These are phyloP conservation scores for Saturnia japonica DNA, from an alignment of 2,888 invertebrate genomes.

Conservation along the genomic window DNA sequence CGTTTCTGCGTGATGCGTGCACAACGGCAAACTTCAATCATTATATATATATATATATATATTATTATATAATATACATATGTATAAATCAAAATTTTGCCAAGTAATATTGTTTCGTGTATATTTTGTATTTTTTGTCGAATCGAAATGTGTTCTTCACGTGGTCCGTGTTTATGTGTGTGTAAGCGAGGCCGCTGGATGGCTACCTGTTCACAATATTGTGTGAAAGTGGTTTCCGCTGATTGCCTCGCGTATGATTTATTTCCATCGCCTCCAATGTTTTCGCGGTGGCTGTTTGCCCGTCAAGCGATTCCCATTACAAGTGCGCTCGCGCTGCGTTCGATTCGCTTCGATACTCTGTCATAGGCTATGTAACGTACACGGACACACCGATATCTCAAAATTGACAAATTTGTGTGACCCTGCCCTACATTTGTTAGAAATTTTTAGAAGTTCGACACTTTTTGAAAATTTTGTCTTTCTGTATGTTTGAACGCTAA, in stretches of 20 bases:
- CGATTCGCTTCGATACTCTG: not conserved
- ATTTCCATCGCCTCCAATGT: not conserved
- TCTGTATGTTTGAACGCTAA: too few relatives aligned
- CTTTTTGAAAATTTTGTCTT: too few relatives aligned
- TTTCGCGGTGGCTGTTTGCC: not conserved
- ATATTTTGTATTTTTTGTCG: not conserved
- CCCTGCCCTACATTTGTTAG: not conserved
- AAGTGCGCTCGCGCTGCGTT: not conserved
- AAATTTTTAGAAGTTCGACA: not conserved
- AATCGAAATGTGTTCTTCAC: not conserved
- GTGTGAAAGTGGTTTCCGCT: slow-evolving; percentile 7
- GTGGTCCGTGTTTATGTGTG: not conserved
- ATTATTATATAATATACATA: too few relatives aligned
- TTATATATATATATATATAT: too few relatives aligned
- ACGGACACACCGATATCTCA: not conserved
- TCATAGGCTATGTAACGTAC: not conserved
- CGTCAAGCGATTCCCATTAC: not conserved
- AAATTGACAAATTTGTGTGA: not conserved
- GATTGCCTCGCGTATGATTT: not conserved
- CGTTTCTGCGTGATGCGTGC: too few relatives aligned
- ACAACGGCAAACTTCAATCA: too few relatives aligned
- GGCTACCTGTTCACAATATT: not conserved
- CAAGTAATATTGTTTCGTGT: not conserved
- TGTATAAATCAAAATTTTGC: too few relatives aligned
- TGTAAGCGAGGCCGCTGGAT: not conserved